Evolutionary conservation across 2,113 vertebrate genomes (phyloP).

Genomic region (Antechinus flavipes): DNA sequence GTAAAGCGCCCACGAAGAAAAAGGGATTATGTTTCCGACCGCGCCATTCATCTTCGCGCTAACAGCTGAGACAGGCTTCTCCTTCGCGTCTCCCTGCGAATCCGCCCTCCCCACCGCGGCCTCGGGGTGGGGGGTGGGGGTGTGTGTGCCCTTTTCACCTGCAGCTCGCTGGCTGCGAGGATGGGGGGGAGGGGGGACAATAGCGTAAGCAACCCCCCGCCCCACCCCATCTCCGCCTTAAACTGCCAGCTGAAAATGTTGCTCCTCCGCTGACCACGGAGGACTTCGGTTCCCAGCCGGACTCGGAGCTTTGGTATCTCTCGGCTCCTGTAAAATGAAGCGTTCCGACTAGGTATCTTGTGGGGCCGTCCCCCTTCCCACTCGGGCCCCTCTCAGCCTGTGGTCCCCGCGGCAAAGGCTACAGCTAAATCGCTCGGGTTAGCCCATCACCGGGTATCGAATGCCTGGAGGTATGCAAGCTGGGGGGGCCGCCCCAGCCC

Average conservation of each 20-base stretch:
- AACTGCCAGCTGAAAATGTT: not conserved
- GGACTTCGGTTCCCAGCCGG: not conserved
- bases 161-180: not conserved
- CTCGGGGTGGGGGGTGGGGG: not conserved
- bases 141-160: not conserved
- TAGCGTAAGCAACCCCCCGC: not conserved
- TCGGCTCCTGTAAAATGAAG: not conserved
- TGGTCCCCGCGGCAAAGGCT: not conserved
- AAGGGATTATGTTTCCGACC: not conserved
- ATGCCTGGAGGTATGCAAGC: constrained; percentile 21
- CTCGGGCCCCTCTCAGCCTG: not conserved
- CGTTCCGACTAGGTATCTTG: not conserved
- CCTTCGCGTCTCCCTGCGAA: not conserved
- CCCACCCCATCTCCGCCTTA: not conserved
- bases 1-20: not conserved
- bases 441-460: constrained; percentile 25
- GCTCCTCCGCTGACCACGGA: too few relatives aligned
- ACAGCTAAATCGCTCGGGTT: constrained; percentile 40
- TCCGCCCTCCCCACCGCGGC: not conserved
- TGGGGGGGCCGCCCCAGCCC: not conserved
- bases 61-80: not conserved
- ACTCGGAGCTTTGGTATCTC: not conserved
- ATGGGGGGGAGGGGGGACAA: not conserved
- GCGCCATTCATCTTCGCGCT: not conserved
- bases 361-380: not conserved